Evolutionary conservation across 2,113 vertebrate genomes (phyloP), one percentile per base, ranked within the genome.

Genomic region (Cyprinodon variegatus): DNA sequence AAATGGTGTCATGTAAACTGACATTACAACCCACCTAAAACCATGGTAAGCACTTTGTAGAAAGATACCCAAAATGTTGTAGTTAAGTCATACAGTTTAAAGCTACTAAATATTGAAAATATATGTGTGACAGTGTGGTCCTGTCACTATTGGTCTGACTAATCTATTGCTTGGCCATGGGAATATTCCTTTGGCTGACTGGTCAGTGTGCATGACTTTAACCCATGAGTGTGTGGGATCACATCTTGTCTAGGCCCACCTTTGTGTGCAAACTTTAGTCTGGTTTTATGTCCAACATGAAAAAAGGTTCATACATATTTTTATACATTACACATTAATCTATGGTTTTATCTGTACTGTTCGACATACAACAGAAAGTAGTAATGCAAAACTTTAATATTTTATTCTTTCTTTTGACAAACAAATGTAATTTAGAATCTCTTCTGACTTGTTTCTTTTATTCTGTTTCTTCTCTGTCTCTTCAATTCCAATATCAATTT

Each of bases 361-460:
- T 50, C 60, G 79, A 71, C 77, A 46, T 38, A 20, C 67, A 37
- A 17, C 71, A 82, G 61, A 73, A 87, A 76, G 81, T 73, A 2
- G 29, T 29, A 29, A 29, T 29, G 29, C 29, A 29, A 29, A 29
- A 29, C 64, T 79, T 66, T 77, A 68, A 57, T 40, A 60, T 59
- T 82, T 64, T 77, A 65, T 63, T 74, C 72, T 78, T 74, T 65
- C 60, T 60, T 22, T 37, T 74, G 70, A 50, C 57, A 74, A 74
- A 57, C 40, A 77, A 78, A 67, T 38, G 29, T 73, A 20, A 72
- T 77, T 61, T 76, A 76, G 12, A 67, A 41, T 82, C 65, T 83
- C 77, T 77, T 83, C 70, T 89, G 72, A 88, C 68, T 76, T 79
- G 60, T 76, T 76, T 48, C 62, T 76, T 37, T 87, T 53, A 72